phyloP scores from a whole-genome alignment of 2,797 vertebrate genomes.

The Microctenopoma stevenorrisi region DNA sequence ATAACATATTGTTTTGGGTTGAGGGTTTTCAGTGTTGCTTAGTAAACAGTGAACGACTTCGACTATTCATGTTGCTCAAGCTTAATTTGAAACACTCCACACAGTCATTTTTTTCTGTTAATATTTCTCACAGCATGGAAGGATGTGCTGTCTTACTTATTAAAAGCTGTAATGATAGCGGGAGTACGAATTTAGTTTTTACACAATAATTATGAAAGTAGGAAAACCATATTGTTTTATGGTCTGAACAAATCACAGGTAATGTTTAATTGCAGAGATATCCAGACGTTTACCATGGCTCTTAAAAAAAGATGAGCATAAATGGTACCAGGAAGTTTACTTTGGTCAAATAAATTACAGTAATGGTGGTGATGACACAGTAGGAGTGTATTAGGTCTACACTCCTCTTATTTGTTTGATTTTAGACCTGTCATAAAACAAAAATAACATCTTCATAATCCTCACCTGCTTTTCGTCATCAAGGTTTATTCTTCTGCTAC shows the following conservation, averaged over 20 bases:
- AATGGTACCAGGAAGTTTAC: background rate
- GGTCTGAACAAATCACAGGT: conserved; percentile 18
- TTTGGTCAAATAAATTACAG: background rate
- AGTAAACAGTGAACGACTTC: conserved; percentile 62
- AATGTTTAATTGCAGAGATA: conserved; percentile 54
- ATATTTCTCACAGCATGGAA: conserved; percentile 37
- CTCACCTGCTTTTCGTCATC: background rate
- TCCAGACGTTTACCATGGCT: conserved; percentile 6
- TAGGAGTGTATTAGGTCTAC: background rate
- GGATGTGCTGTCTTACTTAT: conserved; percentile 35
- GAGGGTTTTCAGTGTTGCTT: conserved; percentile 55
- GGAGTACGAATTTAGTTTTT: conserved; percentile 14
- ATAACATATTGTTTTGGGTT: conserved; percentile 69
- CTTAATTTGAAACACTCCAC: conserved; percentile 74
- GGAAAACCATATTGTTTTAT: conserved; percentile 24
- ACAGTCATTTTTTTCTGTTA: conserved; percentile 36
- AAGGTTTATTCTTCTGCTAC: background rate
- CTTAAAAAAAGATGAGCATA: conserved; percentile 14
- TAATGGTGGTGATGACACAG: background rate
- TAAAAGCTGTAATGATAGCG: conserved; percentile 33
- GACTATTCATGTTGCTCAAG: conserved; percentile 70
- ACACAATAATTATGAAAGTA: conserved; percentile 26
- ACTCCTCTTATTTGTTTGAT: conserved; percentile 11
- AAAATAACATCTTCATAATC: background rate
- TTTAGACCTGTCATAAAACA: background rate